Percentiles rank a stretch among this genome's conserved stretches.
Conservation (phyloP, 2,888 invertebrate genomes). For the Desoria tigrina region DNA sequence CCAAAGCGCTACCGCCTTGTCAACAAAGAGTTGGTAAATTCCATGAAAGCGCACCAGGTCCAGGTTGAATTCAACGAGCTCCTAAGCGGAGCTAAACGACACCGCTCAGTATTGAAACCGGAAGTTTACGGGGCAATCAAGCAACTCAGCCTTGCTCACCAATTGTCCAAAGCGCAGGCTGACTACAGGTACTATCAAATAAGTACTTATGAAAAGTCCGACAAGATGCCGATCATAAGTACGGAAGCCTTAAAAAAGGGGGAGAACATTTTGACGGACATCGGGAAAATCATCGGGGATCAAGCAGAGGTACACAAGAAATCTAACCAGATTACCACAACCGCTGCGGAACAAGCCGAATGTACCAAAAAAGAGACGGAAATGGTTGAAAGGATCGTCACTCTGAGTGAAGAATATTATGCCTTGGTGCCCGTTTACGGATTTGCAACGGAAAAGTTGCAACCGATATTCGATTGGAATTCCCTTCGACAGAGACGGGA, state of each 20-base stretch:
- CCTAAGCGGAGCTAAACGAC: slow-evolving; percentile 55
- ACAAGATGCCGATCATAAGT: slow-evolving; percentile 27
- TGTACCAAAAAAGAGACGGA: slow-evolving; percentile 44
- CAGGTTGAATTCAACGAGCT: slow-evolving; percentile 56
- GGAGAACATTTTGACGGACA: slow-evolving; percentile 56
- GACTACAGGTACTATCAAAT: neutral
- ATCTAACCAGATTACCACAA: neutral
- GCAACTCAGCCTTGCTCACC: slow-evolving; percentile 35
- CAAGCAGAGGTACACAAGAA: no score
- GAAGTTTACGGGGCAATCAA: slow-evolving; percentile 28
- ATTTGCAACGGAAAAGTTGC: slow-evolving; percentile 57
- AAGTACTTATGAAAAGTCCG: slow-evolving; percentile 9
- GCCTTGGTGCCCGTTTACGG: slow-evolving; percentile 59
- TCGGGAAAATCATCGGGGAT: slow-evolving; percentile 56
- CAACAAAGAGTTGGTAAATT: slow-evolving; percentile 55
- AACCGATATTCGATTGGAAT: slow-evolving; percentile 56
- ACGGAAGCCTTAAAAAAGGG: slow-evolving; percentile 40
- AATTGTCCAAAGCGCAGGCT: neutral
- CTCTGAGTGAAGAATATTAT: slow-evolving; percentile 60
- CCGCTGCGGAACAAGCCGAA: slow-evolving; percentile 19
- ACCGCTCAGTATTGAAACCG: neutral
- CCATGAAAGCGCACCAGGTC: slow-evolving; percentile 55
- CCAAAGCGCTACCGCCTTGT: slow-evolving; percentile 60
- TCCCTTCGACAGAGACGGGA: slow-evolving; percentile 55
- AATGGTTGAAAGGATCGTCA: slow-evolving; percentile 57